Evolutionary conservation across 2,797 vertebrate species (phyloP), one percentile per base, ranked within the genome.

Genomic region (Megalops cyprinoides): DNA sequence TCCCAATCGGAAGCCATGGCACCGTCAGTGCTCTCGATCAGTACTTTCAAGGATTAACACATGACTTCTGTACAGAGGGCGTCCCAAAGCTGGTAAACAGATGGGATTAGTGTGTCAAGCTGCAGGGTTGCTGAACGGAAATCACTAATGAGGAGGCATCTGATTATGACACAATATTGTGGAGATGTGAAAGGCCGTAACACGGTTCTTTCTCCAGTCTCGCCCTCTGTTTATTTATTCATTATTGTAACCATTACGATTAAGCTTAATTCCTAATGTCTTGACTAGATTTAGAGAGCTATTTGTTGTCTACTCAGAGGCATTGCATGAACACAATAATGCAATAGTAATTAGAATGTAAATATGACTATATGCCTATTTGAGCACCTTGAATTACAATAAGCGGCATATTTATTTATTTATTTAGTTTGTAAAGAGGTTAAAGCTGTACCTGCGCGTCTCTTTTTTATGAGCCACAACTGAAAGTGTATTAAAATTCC

Each of bases 11-110:
- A 85, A 55, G 81, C 31, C 80, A 82, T 44, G 55, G 65, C 82
- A 71, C 78, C 83, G 73, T 62, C 82, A 82, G 79, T 82, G 71
- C 60, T 79, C 80, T 84, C 85, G 82, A 88, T 85, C 84, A 87
- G 77, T 89, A 81, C 82, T 83, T 84, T 78, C 55, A 77, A 58
- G 84, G 85, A 87, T 86, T 88, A 87, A 84, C 84, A 84, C 84
- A 87, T 83, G 85, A 82, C 84, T 78, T 84, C 73, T 80, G 78
- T 73, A 82, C 81, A 51, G 81, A 80, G 81, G 85, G 82, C 86
- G 82, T 79, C 85, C 84, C 84, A 83, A 89, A 89, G 82, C 84
- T 89, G 85, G 81, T 77, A 85, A 86, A 82, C 49, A 82, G 58
- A 84, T 82, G 82, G 82, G 85, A 87, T 88, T 88, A 86, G 82